Evolutionary conservation across 2,888 invertebrate species (phyloP), one percentile per base, ranked within the genome.

Genomic region (Chromoteleia sp.): DNA sequence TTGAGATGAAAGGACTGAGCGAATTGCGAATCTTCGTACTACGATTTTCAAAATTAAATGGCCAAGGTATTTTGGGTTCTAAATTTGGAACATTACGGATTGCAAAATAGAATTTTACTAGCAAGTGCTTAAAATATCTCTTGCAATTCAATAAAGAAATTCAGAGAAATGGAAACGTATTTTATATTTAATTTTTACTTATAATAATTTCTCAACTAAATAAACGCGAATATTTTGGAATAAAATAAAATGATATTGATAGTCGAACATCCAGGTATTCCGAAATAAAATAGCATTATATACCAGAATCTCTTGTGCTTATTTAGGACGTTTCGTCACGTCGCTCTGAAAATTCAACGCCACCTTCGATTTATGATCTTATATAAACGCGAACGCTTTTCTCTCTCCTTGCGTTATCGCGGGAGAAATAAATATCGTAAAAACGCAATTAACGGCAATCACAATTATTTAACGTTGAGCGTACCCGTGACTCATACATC

Each of bases 401-500:
- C 14, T 52, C 0, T 8, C 19, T 8, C 21, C 17, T 12, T 63
- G 41, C 63, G 45, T 58, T 74, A 68, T 56, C 70, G 19, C 48
- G 41, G 43, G 15, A 80, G 68, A 39, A 68, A 68, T 74, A 74
- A 80, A 80, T 74, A 80, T 74, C 68, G 52, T 81, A 73, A 77
- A 81, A 81, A 68, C 41, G 63, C 81, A 74, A 81, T 81, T 81
- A 81, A 73, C 48, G 33, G 81, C 65, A 67, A 76, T 73, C 71
- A 73, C 58, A 77, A 81, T 81, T 73, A 81, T 81, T 75, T 59
- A 74, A 77, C 45, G 50, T 48, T 30, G 48, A 54, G 41, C 65
- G 45, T 71, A 58, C 39, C 45, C 54, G 45, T 76, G 76, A 81
- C 48, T 76, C 70, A 81, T 76, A 71, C 63, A 71, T 76, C 73